Conservation (phyloP, 2,113 vertebrate genomes). For the Ploceus nigricollis region DNA sequence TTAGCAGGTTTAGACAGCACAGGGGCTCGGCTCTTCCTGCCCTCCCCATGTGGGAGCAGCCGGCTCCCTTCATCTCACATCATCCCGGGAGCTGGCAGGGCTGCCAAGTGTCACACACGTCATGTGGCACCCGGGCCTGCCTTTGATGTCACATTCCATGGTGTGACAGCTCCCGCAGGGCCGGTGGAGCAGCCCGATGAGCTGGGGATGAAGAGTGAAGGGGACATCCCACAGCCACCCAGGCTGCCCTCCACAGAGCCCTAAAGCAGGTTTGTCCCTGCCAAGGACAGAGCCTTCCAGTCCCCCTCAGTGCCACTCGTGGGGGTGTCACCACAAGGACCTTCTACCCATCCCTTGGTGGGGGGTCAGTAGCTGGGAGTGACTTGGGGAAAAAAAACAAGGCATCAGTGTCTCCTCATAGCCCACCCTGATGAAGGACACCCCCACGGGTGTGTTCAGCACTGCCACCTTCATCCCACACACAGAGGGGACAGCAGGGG, state of each 20-base stretch:
- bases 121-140: background rate
- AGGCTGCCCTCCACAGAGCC: background rate
- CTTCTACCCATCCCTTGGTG: rapidly evolving
- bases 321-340: background rate
- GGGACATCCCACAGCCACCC: background rate
- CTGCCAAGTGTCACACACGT: background rate
- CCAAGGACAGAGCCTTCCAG: background rate
- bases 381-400: background rate
- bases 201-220: background rate
- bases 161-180: background rate
- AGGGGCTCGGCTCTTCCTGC: background rate
- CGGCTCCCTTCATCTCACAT: constrained; percentile 25
- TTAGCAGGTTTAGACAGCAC: rapidly evolving
- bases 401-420: background rate
- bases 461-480: background rate
- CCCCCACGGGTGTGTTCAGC: rapidly evolving
- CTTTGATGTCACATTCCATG: background rate
- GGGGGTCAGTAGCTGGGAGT: background rate
- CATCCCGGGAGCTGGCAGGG: background rate
- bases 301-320: too few relatives aligned
- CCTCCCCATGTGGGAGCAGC: rapidly evolving
- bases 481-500: background rate
- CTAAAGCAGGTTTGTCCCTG: background rate
- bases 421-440: background rate
- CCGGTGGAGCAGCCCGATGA: background rate